phyloP scores from a whole-genome alignment of 2,888 invertebrate genomes.

The Diogma glabrata region DNA sequence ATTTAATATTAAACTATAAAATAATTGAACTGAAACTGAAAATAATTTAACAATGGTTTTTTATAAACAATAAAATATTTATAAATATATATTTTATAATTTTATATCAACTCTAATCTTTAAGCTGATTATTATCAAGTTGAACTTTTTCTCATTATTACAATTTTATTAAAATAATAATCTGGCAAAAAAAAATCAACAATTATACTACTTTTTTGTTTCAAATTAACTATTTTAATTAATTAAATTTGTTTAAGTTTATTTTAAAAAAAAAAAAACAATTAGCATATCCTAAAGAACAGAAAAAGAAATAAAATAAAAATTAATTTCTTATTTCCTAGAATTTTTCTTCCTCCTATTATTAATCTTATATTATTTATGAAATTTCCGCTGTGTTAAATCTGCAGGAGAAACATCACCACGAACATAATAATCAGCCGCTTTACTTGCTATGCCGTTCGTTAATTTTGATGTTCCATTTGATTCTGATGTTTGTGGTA shows the following conservation, averaged over 20 bases:
- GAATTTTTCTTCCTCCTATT: conserved; percentile 4
- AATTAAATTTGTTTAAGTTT: conserved; percentile 2
- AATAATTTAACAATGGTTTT: no score
- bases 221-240: not conserved
- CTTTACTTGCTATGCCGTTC: conserved; percentile 21
- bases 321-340: conserved; percentile 1
- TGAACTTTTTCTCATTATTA: no score
- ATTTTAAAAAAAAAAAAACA: not conserved
- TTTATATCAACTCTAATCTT: no score
- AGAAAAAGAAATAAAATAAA: conserved; percentile 7
- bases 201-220: no score
- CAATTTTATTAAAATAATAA: no score
- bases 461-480: conserved; percentile 16
- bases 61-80: no score
- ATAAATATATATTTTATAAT: no score
- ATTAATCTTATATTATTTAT: conserved; percentile 23
- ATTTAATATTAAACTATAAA: no score
- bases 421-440: conserved; percentile 20
- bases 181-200: no score
- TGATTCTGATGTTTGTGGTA: no score
- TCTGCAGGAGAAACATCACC: conserved; percentile 26
- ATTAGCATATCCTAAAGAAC: conserved; percentile 6
- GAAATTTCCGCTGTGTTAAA: conserved; percentile 34
- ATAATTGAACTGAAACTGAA: no score
- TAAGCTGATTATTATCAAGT: no score